phyloP scores from a whole-genome alignment of 2,797 vertebrate species.

The Catamblyrhynchus diadema region DNA sequence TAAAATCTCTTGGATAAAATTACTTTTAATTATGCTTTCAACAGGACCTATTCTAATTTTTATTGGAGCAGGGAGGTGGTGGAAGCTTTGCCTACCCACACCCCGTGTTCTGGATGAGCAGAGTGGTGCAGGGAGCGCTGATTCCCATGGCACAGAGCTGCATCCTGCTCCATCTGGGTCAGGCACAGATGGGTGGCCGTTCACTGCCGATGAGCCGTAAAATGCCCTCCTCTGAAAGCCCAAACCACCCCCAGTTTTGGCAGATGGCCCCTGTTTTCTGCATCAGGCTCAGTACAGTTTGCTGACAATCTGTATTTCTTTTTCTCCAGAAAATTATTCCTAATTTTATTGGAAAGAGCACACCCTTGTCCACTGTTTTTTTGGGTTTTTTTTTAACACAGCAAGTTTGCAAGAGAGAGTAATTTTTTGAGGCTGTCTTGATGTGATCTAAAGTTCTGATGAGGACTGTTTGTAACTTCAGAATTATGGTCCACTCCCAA shows the following conservation, averaged over 20 bases:
- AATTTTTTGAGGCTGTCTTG: not conserved
- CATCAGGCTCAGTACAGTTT: not conserved
- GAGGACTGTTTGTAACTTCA: not conserved
- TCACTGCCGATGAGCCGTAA: accelerated
- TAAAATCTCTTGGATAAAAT: not conserved
- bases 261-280: not conserved
- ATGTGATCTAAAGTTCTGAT: not conserved
- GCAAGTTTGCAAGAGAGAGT: not conserved
- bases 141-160: not conserved
- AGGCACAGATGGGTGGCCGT: accelerated
- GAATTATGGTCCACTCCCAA: not conserved
- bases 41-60: not conserved
- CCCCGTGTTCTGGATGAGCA: accelerated
- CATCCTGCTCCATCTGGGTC: not conserved
- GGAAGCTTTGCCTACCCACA: not conserved
- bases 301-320: not conserved
- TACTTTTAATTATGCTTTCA: not conserved
- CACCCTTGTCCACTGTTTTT: accelerated
- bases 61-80: not conserved
- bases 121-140: not conserved
- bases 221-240: not conserved
- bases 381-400: not conserved
- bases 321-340: not conserved
- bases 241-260: not conserved
- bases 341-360: not conserved